phyloP scores from a whole-genome alignment of 2,888 invertebrate genomes.

The Troilus luridus region DNA sequence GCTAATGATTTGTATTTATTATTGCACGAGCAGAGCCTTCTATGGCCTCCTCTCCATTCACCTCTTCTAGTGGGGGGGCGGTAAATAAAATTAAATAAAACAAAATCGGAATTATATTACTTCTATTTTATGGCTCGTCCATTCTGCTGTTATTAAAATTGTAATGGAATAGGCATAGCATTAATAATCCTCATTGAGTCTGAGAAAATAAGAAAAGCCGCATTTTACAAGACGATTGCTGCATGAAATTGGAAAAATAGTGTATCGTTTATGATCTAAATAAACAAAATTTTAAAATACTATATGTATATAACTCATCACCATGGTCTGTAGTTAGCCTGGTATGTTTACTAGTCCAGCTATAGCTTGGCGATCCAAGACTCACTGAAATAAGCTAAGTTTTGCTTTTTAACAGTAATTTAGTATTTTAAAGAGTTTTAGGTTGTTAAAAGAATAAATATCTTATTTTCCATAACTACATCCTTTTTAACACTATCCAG shows the following conservation, averaged over 20 bases:
- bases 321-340: too few species aligned
- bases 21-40: slow-evolving; percentile 35
- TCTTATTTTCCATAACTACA: too few species aligned
- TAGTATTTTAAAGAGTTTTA: too few species aligned
- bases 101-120: slow-evolving; percentile 35
- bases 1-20: slow-evolving; percentile 54
- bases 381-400: too few species aligned
- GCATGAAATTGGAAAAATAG: not conserved
- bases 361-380: too few species aligned
- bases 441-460: too few species aligned
- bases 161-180: slow-evolving; percentile 3
- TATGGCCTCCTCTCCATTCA: slow-evolving; percentile 27
- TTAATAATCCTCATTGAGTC: slow-evolving; percentile 34
- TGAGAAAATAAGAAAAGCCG: not conserved
- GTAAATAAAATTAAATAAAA: slow-evolving; percentile 37
- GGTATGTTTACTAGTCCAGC: too few species aligned
- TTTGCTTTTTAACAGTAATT: too few species aligned
- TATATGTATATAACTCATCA: too few species aligned
- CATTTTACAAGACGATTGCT: not conserved
- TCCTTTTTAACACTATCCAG: too few species aligned
- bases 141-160: slow-evolving; percentile 33
- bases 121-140: slow-evolving; percentile 30
- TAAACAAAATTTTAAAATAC: too few species aligned
- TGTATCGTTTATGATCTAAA: not conserved
- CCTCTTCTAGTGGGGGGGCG: not conserved